These are phyloP conservation scores for Ondatra zibethicus DNA, from an alignment of 2,113 vertebrate species.

Conservation along the genomic window DNA sequence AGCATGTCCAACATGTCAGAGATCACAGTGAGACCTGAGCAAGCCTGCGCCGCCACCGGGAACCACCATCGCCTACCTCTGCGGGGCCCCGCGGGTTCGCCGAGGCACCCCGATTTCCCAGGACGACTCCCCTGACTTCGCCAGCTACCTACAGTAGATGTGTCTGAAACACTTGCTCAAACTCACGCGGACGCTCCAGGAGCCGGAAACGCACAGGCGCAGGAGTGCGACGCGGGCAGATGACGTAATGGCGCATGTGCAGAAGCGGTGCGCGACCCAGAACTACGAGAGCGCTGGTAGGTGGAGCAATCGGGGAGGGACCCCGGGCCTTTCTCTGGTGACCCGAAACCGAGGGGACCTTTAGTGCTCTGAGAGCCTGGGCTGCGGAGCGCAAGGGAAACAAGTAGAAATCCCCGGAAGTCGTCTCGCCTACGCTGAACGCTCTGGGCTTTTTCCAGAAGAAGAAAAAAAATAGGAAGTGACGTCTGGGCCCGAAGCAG, in stretches of 20 bases:
- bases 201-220: accelerated
- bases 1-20: background rate
- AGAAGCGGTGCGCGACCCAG: accelerated
- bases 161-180: background rate
- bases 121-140: background rate
- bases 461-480: constrained; percentile 69
- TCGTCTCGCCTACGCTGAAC: background rate
- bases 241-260: constrained; percentile 29
- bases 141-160: background rate
- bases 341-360: accelerated
- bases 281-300: background rate
- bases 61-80: constrained; percentile 60
- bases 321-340: accelerated
- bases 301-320: background rate
- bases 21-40: background rate
- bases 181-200: background rate
- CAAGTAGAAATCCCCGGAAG: background rate
- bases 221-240: background rate
- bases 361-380: accelerated
- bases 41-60: background rate
- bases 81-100: background rate
- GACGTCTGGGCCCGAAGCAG: constrained; percentile 68
- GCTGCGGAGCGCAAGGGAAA: background rate
- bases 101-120: background rate
- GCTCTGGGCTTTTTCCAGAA: background rate